A percentile compares a stretch with the other conserved stretches of the same genome.
phyloP scores from a whole-genome alignment of 2,797 vertebrate genomes.

The Kryptolebias ocellatus region DNA sequence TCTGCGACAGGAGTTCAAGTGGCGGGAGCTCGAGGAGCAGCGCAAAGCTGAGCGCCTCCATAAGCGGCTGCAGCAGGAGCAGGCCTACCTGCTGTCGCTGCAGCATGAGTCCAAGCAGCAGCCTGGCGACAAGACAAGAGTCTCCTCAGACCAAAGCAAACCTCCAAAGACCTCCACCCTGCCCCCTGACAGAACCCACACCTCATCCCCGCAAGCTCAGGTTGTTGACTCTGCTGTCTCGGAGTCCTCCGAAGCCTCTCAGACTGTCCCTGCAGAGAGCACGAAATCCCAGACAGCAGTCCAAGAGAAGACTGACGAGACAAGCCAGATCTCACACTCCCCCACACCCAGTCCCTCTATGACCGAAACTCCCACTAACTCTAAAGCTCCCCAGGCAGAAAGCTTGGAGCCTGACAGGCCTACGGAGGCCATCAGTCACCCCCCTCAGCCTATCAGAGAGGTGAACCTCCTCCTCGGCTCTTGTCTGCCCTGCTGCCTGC shows the following conservation, averaged over 20 bases:
- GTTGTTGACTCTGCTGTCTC: constrained; percentile 36
- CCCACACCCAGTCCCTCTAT: constrained; percentile 34
- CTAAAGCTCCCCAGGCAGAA: constrained; percentile 54
- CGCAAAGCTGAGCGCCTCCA: constrained; percentile 90
- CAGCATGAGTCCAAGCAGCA: constrained; percentile 80
- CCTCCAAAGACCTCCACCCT: constrained; percentile 56
- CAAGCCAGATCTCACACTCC: constrained; percentile 18
- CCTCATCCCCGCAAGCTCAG: constrained; percentile 60
- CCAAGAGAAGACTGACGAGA: constrained; percentile 48
- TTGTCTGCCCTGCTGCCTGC: constrained; percentile 57
- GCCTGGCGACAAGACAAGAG: constrained; percentile 68
- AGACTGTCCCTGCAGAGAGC: constrained; percentile 38
- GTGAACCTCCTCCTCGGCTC: constrained; percentile 73
- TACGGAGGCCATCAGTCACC: constrained; percentile 55
- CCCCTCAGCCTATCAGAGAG: constrained; percentile 77
- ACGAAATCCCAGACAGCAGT: constrained; percentile 30
- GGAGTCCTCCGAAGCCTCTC: constrained; percentile 27
- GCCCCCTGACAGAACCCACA: constrained; percentile 67
- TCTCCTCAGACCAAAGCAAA: constrained; percentile 78
- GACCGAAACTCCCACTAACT: constrained; percentile 52
- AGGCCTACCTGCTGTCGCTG: constrained; percentile 88
- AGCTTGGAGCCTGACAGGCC: constrained; percentile 53
- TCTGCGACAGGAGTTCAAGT: constrained; percentile 89
- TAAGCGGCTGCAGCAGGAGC: constrained; percentile 90
- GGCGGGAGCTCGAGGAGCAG: constrained; percentile 92